Evolutionary conservation across 1,140 invertebrate genomes (phyloP), one percentile per base, ranked within the genome.

Genomic region (Hyposmocoma kahamanoa): DNA sequence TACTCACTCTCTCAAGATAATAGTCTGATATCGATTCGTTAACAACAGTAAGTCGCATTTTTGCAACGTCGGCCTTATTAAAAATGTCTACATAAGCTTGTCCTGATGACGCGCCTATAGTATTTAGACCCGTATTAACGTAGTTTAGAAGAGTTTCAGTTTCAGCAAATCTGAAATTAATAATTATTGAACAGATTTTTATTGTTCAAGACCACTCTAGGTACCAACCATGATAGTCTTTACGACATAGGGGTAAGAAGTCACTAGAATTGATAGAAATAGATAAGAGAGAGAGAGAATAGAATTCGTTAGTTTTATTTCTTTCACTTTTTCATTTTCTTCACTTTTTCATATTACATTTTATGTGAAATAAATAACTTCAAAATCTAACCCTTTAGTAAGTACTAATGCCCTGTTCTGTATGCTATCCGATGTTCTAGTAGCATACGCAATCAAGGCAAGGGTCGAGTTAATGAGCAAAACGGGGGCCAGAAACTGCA

Each of bases 301-400:
- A n/a, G n/a, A n/a, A n/a, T n/a, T n/a, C n/a, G n/a, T n/a, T n/a
- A n/a, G n/a, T n/a, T n/a, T n/a, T n/a, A n/a, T n/a, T n/a, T n/a
- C n/a, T n/a, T n/a, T n/a, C n/a, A n/a, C n/a, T n/a, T n/a, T n/a
- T n/a, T n/a, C n/a, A n/a, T n/a, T n/a, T n/a, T n/a, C n/a, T n/a
- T n/a, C n/a, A n/a, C n/a, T n/a, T n/a, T n/a, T n/a, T n/a, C n/a
- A n/a, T n/a, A n/a, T n/a, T n/a, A n/a, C n/a, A n/a, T n/a, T n/a
- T n/a, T n/a, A n/a, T n/a, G n/a, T n/a, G n/a, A 26, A 56, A 49
- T 20, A 19, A 44, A 38, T n/a, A n/a, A n/a, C n/a, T n/a, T n/a
- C n/a, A n/a, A n/a, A n/a, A n/a, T n/a, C 69, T 56, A 61, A 84
- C 80, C 80, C 80, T 52, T 77, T 53, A 17, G 56, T 22, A 11